phyloP scores from a whole-genome alignment of 2,888 invertebrate genomes.

The Drosophila trichaetosa region DNA sequence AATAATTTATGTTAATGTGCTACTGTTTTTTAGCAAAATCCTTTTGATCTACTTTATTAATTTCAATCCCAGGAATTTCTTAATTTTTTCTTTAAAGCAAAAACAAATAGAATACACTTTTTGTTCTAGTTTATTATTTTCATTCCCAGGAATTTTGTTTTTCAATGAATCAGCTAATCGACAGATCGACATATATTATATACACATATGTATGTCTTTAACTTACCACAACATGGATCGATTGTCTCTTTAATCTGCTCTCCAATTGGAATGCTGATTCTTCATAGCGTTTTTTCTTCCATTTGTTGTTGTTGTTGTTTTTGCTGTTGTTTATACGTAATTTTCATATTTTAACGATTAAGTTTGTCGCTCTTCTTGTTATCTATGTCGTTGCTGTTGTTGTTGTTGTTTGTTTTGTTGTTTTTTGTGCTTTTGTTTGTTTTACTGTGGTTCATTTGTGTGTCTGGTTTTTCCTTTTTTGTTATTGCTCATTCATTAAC shows the following conservation, averaged over 20 bases:
- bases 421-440: slow-evolving; percentile 10
- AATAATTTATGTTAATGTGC: background rate
- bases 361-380: slow-evolving; percentile 31
- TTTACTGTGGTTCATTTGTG: slow-evolving; percentile 21
- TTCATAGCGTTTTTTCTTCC: slow-evolving; percentile 36
- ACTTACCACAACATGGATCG: slow-evolving; percentile 49
- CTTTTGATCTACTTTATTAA: too few species aligned
- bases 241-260: slow-evolving; percentile 19
- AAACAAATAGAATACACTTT: too few species aligned
- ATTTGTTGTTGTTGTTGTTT: slow-evolving; percentile 23
- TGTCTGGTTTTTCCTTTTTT: slow-evolving; percentile 21
- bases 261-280: slow-evolving; percentile 22
- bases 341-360: slow-evolving; percentile 54
- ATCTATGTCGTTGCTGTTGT: slow-evolving; percentile 30
- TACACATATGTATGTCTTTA: background rate
- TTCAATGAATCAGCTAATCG: background rate
- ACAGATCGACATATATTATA: background rate
- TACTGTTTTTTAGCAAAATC: background rate
- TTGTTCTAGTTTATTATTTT: background rate
- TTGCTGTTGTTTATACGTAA: slow-evolving; percentile 20
- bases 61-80: too few species aligned
- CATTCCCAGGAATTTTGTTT: background rate
- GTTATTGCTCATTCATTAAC: slow-evolving; percentile 22
- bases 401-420: slow-evolving; percentile 21
- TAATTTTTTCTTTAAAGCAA: too few species aligned